Evolutionary conservation across 2,113 vertebrate genomes (phyloP), one percentile per base, ranked within the genome.

Genomic region (Syrmaticus mikado): DNA sequence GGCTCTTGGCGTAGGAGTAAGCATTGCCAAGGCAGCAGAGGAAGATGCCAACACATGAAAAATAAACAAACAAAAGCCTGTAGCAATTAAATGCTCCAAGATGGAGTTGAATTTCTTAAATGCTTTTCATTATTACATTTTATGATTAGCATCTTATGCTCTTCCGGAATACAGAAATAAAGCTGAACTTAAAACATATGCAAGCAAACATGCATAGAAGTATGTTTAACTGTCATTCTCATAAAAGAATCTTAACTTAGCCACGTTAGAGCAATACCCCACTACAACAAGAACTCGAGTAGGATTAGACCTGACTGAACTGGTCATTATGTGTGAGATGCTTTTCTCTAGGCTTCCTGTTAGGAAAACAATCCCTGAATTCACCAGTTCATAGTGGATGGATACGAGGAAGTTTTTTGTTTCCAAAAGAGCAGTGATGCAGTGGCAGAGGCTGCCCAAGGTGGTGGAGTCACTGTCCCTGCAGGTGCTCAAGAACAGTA

Each of bases 151-250:
- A 66, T 89, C 91, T 89, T 74, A 46, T 66, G 76, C 34, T 32
- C 12, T 87, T 62, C 61, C 46, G 70, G 67, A 87, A 83, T 34
- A 67, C 5, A 24, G 64, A 85, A 82, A 91, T 62, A 46, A 27
- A 87, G 71, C 36, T 89, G 78, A 92, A 87, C 87, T 92, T 94
- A 67, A 71, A 92, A 85, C 38, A 45, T 41, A 25, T 46, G 45
- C 41, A 90, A 91, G 85, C 84, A 94, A 50, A 0, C 0, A 57
- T 67, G 67, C 75, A 62, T 2, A 0, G 76, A 92, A 95, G 87
- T 70, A 61, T 43, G 62, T 66, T 94, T 74, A 91, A 89, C 91
- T 94, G 79, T 58, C 53, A 76, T 73, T 85, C 53, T 73, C 41
- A 77, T 79, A 85, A 25, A n/a, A 62, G 50, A 92, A 45, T 50